Evolutionary conservation across 2,888 invertebrate species (phyloP).

Genomic region (Cheilosia variabilis): DNA sequence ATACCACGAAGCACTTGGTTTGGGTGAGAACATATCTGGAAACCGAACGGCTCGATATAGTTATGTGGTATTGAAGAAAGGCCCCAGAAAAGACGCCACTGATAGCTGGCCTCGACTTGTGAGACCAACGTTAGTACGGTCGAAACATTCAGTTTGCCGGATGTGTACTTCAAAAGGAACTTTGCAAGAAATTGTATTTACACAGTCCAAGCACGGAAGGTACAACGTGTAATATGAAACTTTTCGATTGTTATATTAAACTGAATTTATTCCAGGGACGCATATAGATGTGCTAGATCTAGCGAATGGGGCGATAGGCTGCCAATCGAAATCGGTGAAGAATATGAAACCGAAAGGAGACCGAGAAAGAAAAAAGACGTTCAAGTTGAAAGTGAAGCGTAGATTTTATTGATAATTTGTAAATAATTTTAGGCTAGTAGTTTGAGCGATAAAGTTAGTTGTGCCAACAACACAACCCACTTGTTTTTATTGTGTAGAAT

Average conservation of each 20-base stretch:
- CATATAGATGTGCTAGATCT: constrained; percentile 89
- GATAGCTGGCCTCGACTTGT: constrained; percentile 91
- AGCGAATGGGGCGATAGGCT: constrained; percentile 92
- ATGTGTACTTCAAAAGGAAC: constrained; percentile 90
- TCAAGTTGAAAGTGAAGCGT: constrained; percentile 17
- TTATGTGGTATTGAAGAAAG: constrained; percentile 93
- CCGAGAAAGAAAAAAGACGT: constrained; percentile 39
- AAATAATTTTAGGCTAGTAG: neutral
- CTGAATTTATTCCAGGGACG: constrained; percentile 83
- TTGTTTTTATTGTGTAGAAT: too few species aligned
- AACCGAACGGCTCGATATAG: constrained; percentile 87
- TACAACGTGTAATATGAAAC: constrained; percentile 79
- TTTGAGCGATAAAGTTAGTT: neutral
- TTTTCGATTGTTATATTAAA: neutral
- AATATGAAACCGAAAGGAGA: constrained; percentile 51
- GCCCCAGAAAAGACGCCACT: constrained; percentile 84
- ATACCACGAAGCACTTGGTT: constrained; percentile 85
- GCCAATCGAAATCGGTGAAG: constrained; percentile 86
- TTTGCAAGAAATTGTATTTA: constrained; percentile 90
- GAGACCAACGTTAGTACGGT: constrained; percentile 87
- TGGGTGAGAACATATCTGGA: constrained; percentile 84
- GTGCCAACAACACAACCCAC: too few species aligned
- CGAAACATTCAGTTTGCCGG: constrained; percentile 90
- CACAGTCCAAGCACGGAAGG: constrained; percentile 90
- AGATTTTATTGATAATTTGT: constrained; percentile 16